Conservation (phyloP, 2,113 vertebrate species). For the Otolemur garnettii region DNA sequence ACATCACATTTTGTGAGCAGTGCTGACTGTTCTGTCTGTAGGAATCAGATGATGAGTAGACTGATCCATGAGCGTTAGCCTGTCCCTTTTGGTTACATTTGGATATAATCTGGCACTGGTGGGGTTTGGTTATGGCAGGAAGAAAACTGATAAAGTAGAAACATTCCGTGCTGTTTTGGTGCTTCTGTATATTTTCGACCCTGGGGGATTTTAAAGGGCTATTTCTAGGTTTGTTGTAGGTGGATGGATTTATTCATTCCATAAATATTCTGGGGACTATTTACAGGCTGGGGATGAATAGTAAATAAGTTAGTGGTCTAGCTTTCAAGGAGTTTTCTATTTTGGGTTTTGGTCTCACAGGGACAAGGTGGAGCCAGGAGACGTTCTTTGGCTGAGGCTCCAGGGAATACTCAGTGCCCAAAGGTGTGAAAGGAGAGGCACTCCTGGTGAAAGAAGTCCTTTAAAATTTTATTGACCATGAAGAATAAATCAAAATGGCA, state of each 20-base stretch:
- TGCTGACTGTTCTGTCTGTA: not conserved
- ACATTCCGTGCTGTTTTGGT: not conserved
- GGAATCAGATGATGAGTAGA: not conserved
- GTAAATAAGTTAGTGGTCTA: not conserved
- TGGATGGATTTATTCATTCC: not conserved
- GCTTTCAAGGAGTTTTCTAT: not conserved
- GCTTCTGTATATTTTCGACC: not conserved
- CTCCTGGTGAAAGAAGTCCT: not conserved
- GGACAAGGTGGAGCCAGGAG: not conserved
- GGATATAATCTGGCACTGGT: not conserved
- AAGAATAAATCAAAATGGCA: not conserved
- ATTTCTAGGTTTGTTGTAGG: slow-evolving; percentile 30
- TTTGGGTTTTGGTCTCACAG: not conserved
- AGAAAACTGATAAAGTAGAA: not conserved
- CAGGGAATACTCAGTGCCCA: not conserved
- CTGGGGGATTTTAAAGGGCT: not conserved
- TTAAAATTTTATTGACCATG: not conserved
- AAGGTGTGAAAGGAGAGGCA: not conserved
- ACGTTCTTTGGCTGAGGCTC: not conserved
- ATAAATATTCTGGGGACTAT: not conserved
- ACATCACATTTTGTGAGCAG: not conserved
- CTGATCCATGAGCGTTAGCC: not conserved
- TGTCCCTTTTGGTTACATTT: not conserved
- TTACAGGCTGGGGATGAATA: not conserved
- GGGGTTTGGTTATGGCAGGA: not conserved